Evolutionary conservation across 2,113 vertebrate species (phyloP).

Genomic region (Amblyopsis rosae): DNA sequence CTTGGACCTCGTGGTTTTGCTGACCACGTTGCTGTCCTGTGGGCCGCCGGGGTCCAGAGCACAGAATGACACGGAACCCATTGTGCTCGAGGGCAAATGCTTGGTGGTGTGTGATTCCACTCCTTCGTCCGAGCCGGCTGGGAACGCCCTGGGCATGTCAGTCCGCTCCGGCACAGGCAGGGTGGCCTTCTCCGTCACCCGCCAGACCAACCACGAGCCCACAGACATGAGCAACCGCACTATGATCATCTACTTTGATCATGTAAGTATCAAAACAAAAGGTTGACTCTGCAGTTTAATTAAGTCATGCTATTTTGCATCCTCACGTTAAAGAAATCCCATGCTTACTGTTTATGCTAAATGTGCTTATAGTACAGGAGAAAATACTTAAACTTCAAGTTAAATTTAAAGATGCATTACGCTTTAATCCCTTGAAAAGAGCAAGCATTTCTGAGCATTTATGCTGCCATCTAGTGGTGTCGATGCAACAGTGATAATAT

Average conservation of each 20-base stretch:
- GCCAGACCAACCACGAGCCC: conserved; percentile 82
- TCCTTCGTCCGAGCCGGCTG: conserved; percentile 74
- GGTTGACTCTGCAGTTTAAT: no score
- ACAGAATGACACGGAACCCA: conserved; percentile 83
- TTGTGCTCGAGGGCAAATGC: conserved; percentile 81
- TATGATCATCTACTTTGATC: conserved; percentile 84
- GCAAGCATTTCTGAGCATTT: no score
- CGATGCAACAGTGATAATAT: no score
- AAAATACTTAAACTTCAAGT: no score
- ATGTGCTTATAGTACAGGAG: no score
- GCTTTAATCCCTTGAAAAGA: no score
- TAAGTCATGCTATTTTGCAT: no score
- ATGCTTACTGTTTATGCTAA: no score
- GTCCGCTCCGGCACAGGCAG: conserved; percentile 77
- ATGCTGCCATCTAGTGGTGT: no score
- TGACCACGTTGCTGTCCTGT: conserved; percentile 58
- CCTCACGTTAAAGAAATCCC: no score
- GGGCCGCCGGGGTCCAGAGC: conserved; percentile 51
- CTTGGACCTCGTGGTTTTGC: conserved; percentile 41
- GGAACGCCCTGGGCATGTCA: conserved; percentile 79
- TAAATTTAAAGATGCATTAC: no score
- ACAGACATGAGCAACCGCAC: conserved; percentile 83
- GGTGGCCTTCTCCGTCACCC: conserved; percentile 80
- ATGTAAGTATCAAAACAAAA: conserved; percentile 60
- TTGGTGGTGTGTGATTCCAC: conserved; percentile 82